phyloP scores from a whole-genome alignment of 1,140 invertebrate species.

The Habropoda laboriosa region DNA sequence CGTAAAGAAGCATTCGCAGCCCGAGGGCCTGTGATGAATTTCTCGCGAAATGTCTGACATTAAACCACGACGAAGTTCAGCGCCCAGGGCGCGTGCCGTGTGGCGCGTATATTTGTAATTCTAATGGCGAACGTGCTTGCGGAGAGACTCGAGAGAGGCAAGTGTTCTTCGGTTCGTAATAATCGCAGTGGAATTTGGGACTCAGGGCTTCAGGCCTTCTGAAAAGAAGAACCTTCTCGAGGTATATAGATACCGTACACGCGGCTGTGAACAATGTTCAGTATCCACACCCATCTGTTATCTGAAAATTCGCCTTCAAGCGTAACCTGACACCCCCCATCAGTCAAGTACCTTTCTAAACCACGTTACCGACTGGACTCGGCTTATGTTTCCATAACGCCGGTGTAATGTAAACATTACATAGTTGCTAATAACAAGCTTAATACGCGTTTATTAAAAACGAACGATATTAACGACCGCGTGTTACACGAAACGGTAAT shows the following conservation, averaged over 20 bases:
- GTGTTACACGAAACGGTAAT: conserved; percentile 25
- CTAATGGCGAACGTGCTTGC: conserved; percentile 60
- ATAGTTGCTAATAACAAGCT: conserved; percentile 32
- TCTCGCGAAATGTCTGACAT: conserved; percentile 68
- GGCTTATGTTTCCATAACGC: conserved; percentile 1
- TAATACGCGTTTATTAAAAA: conserved; percentile 14
- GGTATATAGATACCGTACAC: not conserved
- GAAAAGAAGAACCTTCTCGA: conserved; percentile 14
- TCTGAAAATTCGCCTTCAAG: conserved; percentile 27
- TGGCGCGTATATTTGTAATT: conserved; percentile 68
- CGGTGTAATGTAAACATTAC: conserved; percentile 46
- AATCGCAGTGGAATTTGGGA: conserved; percentile 57
- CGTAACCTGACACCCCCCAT: conserved; percentile 1
- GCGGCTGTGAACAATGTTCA: not conserved
- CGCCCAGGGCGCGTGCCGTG: conserved; percentile 67
- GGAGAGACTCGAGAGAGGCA: conserved; percentile 14
- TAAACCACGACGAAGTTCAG: conserved; percentile 61
- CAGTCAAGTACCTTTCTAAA: conserved; percentile 11
- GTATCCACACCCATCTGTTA: conserved; percentile 45
- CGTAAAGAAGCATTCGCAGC: conserved; percentile 38
- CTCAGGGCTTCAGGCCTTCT: conserved; percentile 53
- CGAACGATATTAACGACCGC: conserved; percentile 9
- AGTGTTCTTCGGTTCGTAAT: conserved; percentile 52
- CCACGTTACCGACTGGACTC: conserved; percentile 10
- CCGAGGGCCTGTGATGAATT: conserved; percentile 60